Conservation (phyloP, 2,113 vertebrate genomes). For the Bujurquina vittata region DNA sequence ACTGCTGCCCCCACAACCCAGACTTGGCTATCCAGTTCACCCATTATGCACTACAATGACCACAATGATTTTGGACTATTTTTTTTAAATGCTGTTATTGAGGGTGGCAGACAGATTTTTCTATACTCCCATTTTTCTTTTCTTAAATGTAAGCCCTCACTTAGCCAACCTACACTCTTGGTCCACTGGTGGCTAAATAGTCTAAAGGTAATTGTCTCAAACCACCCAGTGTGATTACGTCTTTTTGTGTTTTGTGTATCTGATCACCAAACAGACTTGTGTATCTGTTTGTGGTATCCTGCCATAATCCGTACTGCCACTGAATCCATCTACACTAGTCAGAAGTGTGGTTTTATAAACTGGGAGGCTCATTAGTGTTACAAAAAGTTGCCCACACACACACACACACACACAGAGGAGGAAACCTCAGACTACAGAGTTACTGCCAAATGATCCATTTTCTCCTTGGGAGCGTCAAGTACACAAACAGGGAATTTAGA, state of each 20-base stretch:
- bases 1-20: not conserved
- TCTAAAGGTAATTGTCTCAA: not conserved
- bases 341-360: constrained; percentile 27
- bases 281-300: not conserved
- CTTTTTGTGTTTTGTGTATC: not conserved
- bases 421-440: constrained; percentile 39
- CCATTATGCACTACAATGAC: not conserved
- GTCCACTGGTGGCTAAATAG: not conserved
- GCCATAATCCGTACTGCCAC: not conserved
- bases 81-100: not conserved
- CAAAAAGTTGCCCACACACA: constrained; percentile 9
- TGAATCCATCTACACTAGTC: not conserved
- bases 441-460: constrained; percentile 48
- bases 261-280: not conserved
- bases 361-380: constrained; percentile 7
- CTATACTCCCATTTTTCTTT: not conserved
- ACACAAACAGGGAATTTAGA: constrained; percentile 38
- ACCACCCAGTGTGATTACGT: not conserved
- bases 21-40: too few relatives aligned
- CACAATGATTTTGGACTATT: too few relatives aligned
- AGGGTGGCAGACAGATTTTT: not conserved
- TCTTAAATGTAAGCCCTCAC: not conserved
- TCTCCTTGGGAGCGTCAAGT: constrained; percentile 19
- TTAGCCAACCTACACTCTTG: not conserved
- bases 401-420: too few relatives aligned